These are phyloP conservation scores for Drosophila suzukii DNA, from an alignment of 1,140 invertebrate species.

Conservation along the genomic window DNA sequence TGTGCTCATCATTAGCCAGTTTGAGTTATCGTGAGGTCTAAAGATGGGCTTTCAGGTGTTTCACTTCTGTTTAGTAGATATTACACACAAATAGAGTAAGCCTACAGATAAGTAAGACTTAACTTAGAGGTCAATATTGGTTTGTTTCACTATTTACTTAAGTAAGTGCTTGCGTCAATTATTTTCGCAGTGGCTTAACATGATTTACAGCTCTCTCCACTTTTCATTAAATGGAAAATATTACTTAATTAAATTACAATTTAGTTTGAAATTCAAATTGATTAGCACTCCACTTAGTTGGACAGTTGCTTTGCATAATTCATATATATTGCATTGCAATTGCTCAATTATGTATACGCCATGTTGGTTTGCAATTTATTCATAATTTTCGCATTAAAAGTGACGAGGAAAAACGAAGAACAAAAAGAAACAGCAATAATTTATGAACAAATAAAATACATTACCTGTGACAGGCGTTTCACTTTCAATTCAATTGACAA, in stretches of 20 bases:
- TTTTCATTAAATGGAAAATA: conserved; percentile 17
- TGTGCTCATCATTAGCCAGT: conserved; percentile 33
- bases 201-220: conserved; percentile 18
- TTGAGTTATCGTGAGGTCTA: conserved; percentile 29
- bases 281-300: conserved; percentile 37
- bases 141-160: neutral
- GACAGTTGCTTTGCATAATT: conserved; percentile 63
- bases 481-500: conserved; percentile 73
- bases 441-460: conserved; percentile 36
- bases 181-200: neutral
- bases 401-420: conserved; percentile 22
- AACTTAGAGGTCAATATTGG: neutral
- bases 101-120: conserved; percentile 2
- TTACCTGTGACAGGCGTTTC: conserved; percentile 46
- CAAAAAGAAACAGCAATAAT: conserved; percentile 7
- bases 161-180: neutral
- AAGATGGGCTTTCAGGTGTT: conserved; percentile 18
- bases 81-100: neutral
- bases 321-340: conserved; percentile 57
- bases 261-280: conserved; percentile 37
- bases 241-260: conserved; percentile 37
- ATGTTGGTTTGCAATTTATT: conserved; percentile 36
- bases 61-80: conserved; percentile 1
- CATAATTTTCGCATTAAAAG: conserved; percentile 35
- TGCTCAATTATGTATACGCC: conserved; percentile 65